Evolutionary conservation across 2,888 invertebrate genomes (phyloP), one percentile per base, ranked within the genome.

Genomic region (Lycaena phlaeas): DNA sequence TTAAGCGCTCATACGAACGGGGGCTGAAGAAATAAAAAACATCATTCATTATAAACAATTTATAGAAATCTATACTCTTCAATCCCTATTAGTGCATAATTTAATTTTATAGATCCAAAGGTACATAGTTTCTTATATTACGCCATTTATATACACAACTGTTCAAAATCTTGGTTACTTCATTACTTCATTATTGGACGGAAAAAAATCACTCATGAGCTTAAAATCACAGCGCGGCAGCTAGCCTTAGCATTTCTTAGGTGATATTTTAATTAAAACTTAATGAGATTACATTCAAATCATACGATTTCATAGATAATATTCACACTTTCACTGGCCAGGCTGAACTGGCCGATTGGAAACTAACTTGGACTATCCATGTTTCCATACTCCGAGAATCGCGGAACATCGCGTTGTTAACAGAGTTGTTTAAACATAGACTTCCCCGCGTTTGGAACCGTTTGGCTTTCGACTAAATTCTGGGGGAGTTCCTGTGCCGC

Each of bases 11-110:
- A n/a, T n/a, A n/a, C n/a, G n/a, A n/a, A n/a, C n/a, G n/a, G n/a
- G n/a, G n/a, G n/a, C n/a, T n/a, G n/a, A n/a, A 9, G 4, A 50
- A 51, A 56, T 59, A 53, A 57, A 59, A 56, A 46, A 56, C 37
- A 50, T 46, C 40, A 56, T 56, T 58, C 59, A 58, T 64, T 62
- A 60, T 67, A 62, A 65, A 61, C 57, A 57, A 45, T 64, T 64
- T 59, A 63, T 64, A 60, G 53, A 61, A 60, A 61, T 48, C 54
- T 65, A 59, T 68, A 66, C 63, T 70, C 60, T 59, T 69, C 65
- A 69, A 73, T 74, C 72, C 74, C 74, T 74, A 74, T 72, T 70
- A 69, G 61, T 68, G 64, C 59, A 52, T 68, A 60, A 68, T 66
- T 63, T 64, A 56, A 59, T 26, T 25, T 28, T 53, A 45, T 49